Base-by-base conservation (phyloP, 2,888 invertebrate species). In the Microplitis deprimator region DNA sequence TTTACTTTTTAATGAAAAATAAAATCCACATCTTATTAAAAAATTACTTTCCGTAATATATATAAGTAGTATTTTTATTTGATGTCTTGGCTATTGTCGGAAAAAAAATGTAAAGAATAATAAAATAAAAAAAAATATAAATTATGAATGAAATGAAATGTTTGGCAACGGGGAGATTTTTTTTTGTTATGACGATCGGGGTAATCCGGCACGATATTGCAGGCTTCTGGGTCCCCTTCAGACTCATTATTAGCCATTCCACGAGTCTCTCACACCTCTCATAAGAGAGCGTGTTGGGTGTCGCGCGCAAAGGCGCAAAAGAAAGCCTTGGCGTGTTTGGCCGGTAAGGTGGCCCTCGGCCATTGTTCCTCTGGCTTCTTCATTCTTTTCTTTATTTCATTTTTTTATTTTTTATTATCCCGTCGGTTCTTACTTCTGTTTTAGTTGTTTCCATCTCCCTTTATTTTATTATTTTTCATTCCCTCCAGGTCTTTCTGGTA, bases 301-400 rank as follows among this genome's bases (percentile, higher is more conserved):
- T 79, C 79, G 77, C 79, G 80, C 8, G 50, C 50, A 13, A 50
- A 50, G 8, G 50, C 50, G 50, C 50, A 13, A 78, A 81, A 78
- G 76, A 82, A 82, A 82, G 79, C 77, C 79, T 71, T 72, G 62
- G 72, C 75, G 72, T 82, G 81, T 82, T 82, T 82, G 83, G 83
- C 79, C 82, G 78, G 80, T 81, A 83, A 83, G 85, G 83, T 85
- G 84, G 84, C 84, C 82, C 83, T 80, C 83, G 77, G 77, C 82
- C 84, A 87, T 88, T 88, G 87, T 88, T 88, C 86, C 85, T 85
- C 83, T 84, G 84, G 77, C 85, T 85, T 85, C 83, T 85, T 79
- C 75, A 65, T 68, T 59, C n/a, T 73, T 67, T 60, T 29, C 70
- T 73, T 75, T 75, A 72, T 73, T 73, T 77, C 40, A 69, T 70